Conservation (phyloP, 2,888 invertebrate genomes). For the Andricus quercusramuli region DNA sequence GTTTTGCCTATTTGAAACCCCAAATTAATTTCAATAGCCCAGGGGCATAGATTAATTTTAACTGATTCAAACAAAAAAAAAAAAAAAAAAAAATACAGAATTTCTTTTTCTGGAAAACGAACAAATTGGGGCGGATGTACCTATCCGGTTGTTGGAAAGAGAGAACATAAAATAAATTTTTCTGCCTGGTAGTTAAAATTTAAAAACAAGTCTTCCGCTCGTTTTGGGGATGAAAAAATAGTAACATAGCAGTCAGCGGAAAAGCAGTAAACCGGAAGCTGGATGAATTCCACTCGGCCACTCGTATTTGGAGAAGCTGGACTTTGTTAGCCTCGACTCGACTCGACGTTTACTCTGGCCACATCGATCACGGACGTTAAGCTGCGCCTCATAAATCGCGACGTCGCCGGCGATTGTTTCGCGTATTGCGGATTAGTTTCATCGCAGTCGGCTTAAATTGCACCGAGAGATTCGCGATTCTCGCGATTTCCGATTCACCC, state of each 20-base stretch:
- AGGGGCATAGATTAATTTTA: too few relatives aligned
- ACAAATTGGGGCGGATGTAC: neutral
- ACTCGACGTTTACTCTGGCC: conserved; percentile 37
- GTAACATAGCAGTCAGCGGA: neutral
- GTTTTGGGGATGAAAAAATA: conserved; percentile 11
- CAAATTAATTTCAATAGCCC: too few relatives aligned
- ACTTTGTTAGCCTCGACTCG: conserved; percentile 33
- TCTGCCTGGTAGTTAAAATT: neutral
- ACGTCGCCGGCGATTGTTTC: conserved; percentile 36
- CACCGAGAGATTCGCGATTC: conserved; percentile 23
- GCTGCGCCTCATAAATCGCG: conserved; percentile 35
- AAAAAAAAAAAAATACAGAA: too few relatives aligned
- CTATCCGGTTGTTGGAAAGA: neutral
- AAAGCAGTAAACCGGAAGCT: conserved; percentile 26
- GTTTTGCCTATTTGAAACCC: too few relatives aligned
- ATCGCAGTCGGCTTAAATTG: conserved; percentile 37
- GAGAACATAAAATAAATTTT: neutral
- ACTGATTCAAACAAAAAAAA: too few relatives aligned
- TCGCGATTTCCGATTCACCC: conserved; percentile 18
- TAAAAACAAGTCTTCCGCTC: neutral
- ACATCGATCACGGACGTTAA: conserved; percentile 35
- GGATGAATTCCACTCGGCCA: conserved; percentile 32
- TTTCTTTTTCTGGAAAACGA: too few relatives aligned
- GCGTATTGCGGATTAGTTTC: conserved; percentile 38
- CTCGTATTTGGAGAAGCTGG: conserved; percentile 38